Conservation (phyloP, 2,797 vertebrate genomes). For the Pseudochaenichthys georgianus region DNA sequence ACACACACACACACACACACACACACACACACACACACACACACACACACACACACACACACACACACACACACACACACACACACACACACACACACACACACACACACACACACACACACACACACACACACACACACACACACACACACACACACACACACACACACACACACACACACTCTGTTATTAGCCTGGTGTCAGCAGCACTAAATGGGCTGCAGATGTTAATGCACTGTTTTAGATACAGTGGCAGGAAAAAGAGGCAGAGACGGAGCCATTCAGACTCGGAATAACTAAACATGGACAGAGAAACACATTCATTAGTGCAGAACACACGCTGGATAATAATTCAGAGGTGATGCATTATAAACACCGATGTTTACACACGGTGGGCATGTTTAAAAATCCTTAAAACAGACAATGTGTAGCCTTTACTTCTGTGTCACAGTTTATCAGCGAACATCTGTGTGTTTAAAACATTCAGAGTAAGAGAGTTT, state of each 20-base stretch:
- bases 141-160: constrained; percentile 28
- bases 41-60: constrained; percentile 69
- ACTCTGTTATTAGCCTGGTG: constrained; percentile 81
- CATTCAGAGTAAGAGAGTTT: background rate
- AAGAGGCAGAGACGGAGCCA: constrained; percentile 69
- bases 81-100: constrained; percentile 28
- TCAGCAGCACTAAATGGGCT: constrained; percentile 82
- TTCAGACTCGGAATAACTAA: constrained; percentile 63
- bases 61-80: constrained; percentile 61
- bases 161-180: constrained; percentile 55
- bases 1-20: constrained; percentile 63
- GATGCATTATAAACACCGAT: constrained; percentile 51
- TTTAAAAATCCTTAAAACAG: constrained; percentile 46
- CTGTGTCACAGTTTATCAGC: background rate
- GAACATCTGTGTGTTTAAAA: constrained; percentile 2
- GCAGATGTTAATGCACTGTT: constrained; percentile 86
- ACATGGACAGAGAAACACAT: constrained; percentile 55
- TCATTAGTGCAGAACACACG: constrained; percentile 44
- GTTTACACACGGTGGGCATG: constrained; percentile 45
- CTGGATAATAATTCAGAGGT: constrained; percentile 59
- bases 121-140: too few species aligned
- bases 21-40: too few species aligned
- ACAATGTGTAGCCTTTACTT: constrained; percentile 30
- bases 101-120: constrained; percentile 26
- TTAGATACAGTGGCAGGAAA: constrained; percentile 79